Base-by-base conservation (phyloP, 2,888 invertebrate species). In the Rhodophaea formosa region DNA sequence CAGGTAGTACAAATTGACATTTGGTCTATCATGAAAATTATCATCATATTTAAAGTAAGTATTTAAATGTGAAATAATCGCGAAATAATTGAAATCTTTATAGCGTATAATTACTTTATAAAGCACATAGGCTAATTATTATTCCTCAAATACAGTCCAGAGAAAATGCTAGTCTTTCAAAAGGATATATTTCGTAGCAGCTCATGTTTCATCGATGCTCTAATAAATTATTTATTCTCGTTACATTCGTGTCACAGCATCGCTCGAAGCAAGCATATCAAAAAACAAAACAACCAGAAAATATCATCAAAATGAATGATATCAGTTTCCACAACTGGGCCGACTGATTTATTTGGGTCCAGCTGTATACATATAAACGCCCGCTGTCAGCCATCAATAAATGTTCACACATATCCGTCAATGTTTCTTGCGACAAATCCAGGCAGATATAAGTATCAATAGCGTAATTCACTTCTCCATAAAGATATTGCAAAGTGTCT, bases 341-440 rank as follows among this genome's bases (percentile, higher is more conserved):
- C 67, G 61, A 61, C 69, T 74, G 80, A 84, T 84, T 82, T 83
- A 82, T 84, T 75, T 62, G 77, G 79, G 82, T 80, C 77, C 78
- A 73, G 74, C 70, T 70, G 72, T 70, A 79, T 77, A 84, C 77
- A 76, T 77, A 82, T 79, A 78, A 74, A 67, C 72, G 74, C 2
- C 66, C 72, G 64, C 73, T 70, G 71, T 74, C 72, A 72, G 75
- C 72, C 82, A 84, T 84, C 82, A 81, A 84, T 84, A 82, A 80
- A 80, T 71, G 77, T 77, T 80, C 71, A 67, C 73, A 79, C 76
- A 75, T 76, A 79, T 82, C 73, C 73, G 70, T 82, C 77, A 67
- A 54, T 55, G 51, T 55, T 62, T 64, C 59, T 65, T 61, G 39
- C 39, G 60, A 53, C 53, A 56, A 47, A 58, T 56, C 61, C 59